phyloP scores from a whole-genome alignment of 2,113 vertebrate species.

The Perccottus glenii region DNA sequence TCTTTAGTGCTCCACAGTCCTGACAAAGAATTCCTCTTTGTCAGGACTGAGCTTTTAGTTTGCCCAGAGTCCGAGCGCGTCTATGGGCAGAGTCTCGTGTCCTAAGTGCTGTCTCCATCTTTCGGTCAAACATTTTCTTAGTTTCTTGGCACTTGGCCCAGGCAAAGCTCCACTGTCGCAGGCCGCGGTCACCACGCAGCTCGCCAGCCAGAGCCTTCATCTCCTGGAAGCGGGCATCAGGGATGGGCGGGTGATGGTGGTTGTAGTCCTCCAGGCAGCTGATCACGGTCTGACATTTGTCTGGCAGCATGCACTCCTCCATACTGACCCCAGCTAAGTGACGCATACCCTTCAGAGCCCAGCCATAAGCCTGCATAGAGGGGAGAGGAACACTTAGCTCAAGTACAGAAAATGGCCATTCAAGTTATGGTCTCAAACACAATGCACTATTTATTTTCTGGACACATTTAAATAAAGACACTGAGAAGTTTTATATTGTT shows the following conservation, averaged over 20 bases:
- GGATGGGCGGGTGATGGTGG: slow-evolving; percentile 42
- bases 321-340: slow-evolving; percentile 54
- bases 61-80: slow-evolving; percentile 23
- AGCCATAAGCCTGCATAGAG: slow-evolving; percentile 55
- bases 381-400: neutral
- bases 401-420: neutral
- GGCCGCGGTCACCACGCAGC: slow-evolving; percentile 56
- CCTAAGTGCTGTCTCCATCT: slow-evolving; percentile 53
- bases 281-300: slow-evolving; percentile 59
- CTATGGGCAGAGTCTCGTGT: slow-evolving; percentile 42
- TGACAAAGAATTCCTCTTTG: slow-evolving; percentile 28
- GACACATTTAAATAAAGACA: neutral
- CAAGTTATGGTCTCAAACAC: no score
- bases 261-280: slow-evolving; percentile 58
- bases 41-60: slow-evolving; percentile 37
- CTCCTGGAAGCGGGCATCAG: slow-evolving; percentile 49
- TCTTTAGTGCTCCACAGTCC: slow-evolving; percentile 21
- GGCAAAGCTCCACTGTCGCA: slow-evolving; percentile 62
- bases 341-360: slow-evolving; percentile 63
- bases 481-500: no score
- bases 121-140: slow-evolving; percentile 51
- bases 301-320: slow-evolving; percentile 58
- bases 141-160: slow-evolving; percentile 67
- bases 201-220: slow-evolving; percentile 49
- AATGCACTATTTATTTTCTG: no score